Base-by-base conservation (phyloP, 2,888 invertebrate species). In the Patella pellucida region DNA sequence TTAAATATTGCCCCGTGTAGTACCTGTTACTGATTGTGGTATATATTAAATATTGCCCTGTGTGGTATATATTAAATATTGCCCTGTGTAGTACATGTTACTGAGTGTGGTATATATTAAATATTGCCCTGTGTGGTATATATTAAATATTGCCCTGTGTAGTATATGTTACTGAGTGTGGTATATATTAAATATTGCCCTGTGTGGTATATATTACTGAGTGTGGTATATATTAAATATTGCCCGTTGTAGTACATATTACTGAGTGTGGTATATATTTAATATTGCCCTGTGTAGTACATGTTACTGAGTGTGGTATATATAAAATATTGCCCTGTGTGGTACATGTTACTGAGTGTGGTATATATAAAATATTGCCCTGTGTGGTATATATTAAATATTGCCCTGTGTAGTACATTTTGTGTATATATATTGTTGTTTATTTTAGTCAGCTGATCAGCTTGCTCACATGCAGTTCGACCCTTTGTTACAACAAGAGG, bases 371-470 rank as follows among this genome's bases (percentile, higher is more conserved):
- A 1, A 27, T 27, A 31, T 31, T 2, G n/a, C n/a, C n/a, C n/a
- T n/a, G 27, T 27, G 27, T 27, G 27, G 27, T 27, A 27, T 27
- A 27, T 27, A 2, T 27, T 27, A 31, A 27, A 27, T 62, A 23
- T 19, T 62, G 62, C 23, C 19, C 19, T 16, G 5, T 19, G 23
- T 62, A 19, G 19, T 14, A 19, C 23, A 51, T 15, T 73, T 67
- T 52, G 27, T 51, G 52, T 51, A 52, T 51, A 68, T 41, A 23
- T 52, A 27, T 68, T 68, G 73, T 62, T 56, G 52, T 68, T 68
- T 68, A 68, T 73, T 73, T 15, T 73, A 73, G 73, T 73, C 52
- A 11, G 68, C 68, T 23, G 68, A 15, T 67, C 73, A 73, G 31
- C 73, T 52, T 52, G 67, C 73, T 68, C 73, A 23, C 15, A 14